Base-by-base conservation (phyloP, 2,797 vertebrate genomes). In the Coreius guichenoti region DNA sequence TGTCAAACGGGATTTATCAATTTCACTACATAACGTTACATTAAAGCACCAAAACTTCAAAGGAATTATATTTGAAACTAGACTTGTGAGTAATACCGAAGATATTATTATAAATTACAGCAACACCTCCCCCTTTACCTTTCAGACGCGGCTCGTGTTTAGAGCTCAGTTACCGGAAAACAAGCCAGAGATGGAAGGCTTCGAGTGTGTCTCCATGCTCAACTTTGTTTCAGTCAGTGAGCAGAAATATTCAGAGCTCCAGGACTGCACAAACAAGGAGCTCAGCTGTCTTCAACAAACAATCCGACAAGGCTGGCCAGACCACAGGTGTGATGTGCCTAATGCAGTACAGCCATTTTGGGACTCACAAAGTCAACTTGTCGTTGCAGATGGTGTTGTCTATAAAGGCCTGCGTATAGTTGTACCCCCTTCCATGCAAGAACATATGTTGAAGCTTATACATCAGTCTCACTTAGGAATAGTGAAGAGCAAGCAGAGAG, bases 331-430 rank as follows among this genome's bases (percentile, higher is more conserved):
- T 17, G 56, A 87, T 1, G 72, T 74, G 26, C 58, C 80, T 1
- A 26, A 12, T 39, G 13, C 26, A 4, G 61, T 81, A 11, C 86
- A 83, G 29, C 83, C 54, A 31, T 84, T 79, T 23, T 89, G 88
- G 86, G 76, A 87, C 83, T 86, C 86, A n/a, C 31, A 31, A 81
- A 84, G 86, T 16, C 84, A 82, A n/a, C 56, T 86, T 0, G 31
- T 36, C 7, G 1, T 70, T 26, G 47, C 23, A 0, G 68, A 88
- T 80, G 84, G 74, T 13, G 6, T 90, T 0, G 23, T 90, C 3
- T 87, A 79, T 45, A 81, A 89, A 78, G 74, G 81, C 1, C 81
- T 87, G 8, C 14, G 72, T 31, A 86, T 89, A 76, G 80, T 89
- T 0, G 51, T 87, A n/a, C 86, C 70, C 16, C 76, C 86, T 19